phyloP scores from a whole-genome alignment of 2,113 vertebrate species.

The Tupaia chinensis region DNA sequence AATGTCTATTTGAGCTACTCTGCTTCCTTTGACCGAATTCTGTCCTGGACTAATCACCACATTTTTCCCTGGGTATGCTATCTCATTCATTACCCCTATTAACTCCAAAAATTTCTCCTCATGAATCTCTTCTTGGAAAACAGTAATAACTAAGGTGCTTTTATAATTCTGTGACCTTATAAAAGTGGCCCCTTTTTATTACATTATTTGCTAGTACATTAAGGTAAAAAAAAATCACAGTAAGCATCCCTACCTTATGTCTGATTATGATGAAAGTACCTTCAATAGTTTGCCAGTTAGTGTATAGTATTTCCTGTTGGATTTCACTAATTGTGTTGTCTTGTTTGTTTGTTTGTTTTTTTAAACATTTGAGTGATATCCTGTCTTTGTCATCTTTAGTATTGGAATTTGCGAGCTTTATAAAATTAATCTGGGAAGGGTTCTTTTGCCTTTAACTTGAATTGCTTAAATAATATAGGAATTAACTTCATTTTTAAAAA shows the following conservation, averaged over 20 bases:
- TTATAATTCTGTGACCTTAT: neutral
- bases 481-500: constrained; percentile 33
- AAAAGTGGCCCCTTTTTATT: neutral
- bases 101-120: neutral
- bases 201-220: constrained; percentile 9
- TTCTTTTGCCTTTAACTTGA: constrained; percentile 5
- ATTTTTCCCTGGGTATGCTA: neutral
- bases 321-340: constrained; percentile 12
- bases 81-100: neutral
- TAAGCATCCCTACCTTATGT: neutral
- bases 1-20: constrained; percentile 33
- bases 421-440: neutral
- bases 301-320: neutral
- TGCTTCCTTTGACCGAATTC: neutral
- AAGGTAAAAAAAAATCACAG: neutral
- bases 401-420: neutral
- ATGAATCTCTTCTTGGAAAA: neutral
- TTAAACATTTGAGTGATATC: neutral
- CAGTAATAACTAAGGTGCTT: neutral
- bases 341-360: neutral
- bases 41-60: neutral
- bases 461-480: neutral
- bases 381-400: constrained; percentile 24
- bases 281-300: neutral
- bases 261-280: neutral